These are phyloP conservation scores for Lepidurus apus DNA, from an alignment of 1,140 invertebrate genomes.

Conservation along the genomic window DNA sequence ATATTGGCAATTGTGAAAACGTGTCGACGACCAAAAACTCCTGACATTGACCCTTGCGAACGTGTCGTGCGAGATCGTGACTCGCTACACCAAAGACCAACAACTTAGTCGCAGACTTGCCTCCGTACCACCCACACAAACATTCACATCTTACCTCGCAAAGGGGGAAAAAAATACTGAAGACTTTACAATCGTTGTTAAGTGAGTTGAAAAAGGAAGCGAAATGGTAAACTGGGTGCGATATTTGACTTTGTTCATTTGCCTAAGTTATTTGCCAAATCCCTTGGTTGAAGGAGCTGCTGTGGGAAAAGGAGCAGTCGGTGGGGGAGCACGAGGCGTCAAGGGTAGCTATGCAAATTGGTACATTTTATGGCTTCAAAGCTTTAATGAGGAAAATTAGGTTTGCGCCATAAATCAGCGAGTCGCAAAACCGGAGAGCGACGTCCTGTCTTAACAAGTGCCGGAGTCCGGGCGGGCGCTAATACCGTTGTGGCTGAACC, in stretches of 20 bases:
- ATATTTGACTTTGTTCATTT: neutral
- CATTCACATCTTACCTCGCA: neutral
- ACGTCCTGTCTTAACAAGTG: conserved; percentile 29
- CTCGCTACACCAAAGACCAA: too few species aligned
- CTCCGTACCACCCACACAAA: too few species aligned
- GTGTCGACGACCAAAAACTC: neutral
- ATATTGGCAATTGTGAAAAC: neutral
- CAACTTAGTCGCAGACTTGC: too few species aligned
- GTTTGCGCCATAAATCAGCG: conserved; percentile 30
- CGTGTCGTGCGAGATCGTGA: too few species aligned
- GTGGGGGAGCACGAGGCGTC: conserved; percentile 28
- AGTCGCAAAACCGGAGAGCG: conserved; percentile 31
- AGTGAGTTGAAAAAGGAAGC: neutral
- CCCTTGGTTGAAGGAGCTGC: conserved; percentile 29
- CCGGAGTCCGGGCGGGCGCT: conserved; percentile 33
- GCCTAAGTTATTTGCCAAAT: neutral
- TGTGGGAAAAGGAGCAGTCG: conserved; percentile 30
- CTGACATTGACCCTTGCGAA: neutral
- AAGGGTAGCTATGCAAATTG: conserved; percentile 29
- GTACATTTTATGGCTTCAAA: neutral
- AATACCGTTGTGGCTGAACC: conserved; percentile 32
- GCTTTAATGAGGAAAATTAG: conserved; percentile 24
- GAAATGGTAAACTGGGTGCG: conserved; percentile 7
- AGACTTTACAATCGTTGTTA: neutral
- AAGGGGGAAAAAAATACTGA: neutral